These are phyloP conservation scores for Aradus depressus DNA, from an alignment of 2,888 invertebrate species.

Conservation along the genomic window DNA sequence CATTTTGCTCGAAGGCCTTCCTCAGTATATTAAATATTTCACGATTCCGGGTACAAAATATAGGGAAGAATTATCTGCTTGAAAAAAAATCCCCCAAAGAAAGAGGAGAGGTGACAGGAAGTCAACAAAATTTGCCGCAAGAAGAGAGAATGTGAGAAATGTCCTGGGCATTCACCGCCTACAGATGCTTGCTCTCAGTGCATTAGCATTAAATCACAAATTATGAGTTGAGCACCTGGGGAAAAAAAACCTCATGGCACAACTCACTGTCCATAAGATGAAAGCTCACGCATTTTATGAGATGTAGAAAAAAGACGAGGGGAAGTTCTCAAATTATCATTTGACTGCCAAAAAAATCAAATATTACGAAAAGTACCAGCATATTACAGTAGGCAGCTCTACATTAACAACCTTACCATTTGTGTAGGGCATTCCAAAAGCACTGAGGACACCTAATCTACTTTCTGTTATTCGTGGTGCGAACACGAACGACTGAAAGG, in stretches of 20 bases:
- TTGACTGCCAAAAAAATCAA: constrained; percentile 19
- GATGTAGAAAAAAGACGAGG: constrained; percentile 5
- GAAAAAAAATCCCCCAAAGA: too few species aligned
- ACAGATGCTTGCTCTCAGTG: constrained; percentile 23
- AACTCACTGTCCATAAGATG: constrained; percentile 8
- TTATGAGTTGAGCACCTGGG: not conserved
- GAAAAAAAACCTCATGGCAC: constrained; percentile 2
- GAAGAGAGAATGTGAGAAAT: too few species aligned
- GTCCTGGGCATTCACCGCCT: too few species aligned
- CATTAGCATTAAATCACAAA: not conserved
- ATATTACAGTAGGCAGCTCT: too few species aligned
- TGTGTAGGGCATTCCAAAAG: too few species aligned
- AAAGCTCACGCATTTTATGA: constrained; percentile 9
- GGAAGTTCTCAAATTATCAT: constrained; percentile 11
- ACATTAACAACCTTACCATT: too few species aligned
- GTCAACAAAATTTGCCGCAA: constrained; percentile 13
- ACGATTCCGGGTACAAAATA: too few species aligned
- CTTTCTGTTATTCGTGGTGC: constrained; percentile 17
- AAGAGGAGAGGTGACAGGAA: constrained; percentile 12
- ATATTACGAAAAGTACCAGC: constrained; percentile 4
- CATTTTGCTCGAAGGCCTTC: too few species aligned
- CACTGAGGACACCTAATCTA: too few species aligned
- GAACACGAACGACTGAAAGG: constrained; percentile 14
- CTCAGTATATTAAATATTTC: too few species aligned
- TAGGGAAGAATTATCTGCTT: too few species aligned